Conservation (phyloP, 2,797 vertebrate species). For the Leuciscus waleckii region DNA sequence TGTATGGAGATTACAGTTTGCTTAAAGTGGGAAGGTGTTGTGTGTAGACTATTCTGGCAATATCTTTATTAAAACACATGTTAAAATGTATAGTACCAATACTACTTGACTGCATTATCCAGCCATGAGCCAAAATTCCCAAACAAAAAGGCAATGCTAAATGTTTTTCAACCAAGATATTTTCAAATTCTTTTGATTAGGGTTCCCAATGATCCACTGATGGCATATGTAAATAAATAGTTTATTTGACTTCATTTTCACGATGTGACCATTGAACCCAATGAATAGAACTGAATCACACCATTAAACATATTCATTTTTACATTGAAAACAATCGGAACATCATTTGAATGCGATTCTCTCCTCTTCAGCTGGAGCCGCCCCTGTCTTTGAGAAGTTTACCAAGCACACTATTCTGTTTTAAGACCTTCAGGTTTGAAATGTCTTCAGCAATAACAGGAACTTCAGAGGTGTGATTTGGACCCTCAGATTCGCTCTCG, state of each 20-base stretch:
- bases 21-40: background rate
- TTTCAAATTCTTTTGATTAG: background rate
- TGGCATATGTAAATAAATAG: conserved; percentile 6
- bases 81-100: background rate
- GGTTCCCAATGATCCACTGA: background rate
- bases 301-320: background rate
- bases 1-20: background rate
- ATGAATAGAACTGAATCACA: background rate
- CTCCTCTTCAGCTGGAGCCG: conserved; percentile 33
- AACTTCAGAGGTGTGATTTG: conserved; percentile 69
- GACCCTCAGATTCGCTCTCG: conserved; percentile 75
- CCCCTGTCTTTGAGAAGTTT: conserved; percentile 76
- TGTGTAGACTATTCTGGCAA: background rate
- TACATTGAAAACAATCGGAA: background rate
- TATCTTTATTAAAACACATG: background rate
- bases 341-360: background rate
- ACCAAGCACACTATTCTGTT: conserved; percentile 86
- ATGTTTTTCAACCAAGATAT: background rate
- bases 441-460: conserved; percentile 89
- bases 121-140: background rate
- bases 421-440: conserved; percentile 79
- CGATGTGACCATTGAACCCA: background rate
- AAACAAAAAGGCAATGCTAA: background rate
- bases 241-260: background rate
- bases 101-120: background rate